phyloP scores from a whole-genome alignment of 2,888 invertebrate species.

The Drosophila suboccidentalis region DNA sequence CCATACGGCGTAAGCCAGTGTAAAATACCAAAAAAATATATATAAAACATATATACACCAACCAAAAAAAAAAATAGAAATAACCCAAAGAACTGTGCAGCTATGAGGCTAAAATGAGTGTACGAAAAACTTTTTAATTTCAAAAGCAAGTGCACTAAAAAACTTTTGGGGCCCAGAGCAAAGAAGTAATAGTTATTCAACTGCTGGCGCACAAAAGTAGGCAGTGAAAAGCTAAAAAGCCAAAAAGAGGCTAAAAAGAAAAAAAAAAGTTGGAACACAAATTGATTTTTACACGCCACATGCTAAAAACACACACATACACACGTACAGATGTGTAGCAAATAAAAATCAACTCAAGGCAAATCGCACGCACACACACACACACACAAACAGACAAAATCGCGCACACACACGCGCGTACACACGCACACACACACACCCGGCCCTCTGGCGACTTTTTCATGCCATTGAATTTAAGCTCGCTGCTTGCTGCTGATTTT shows the following conservation, averaged over 20 bases:
- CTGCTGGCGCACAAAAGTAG: slow-evolving; percentile 69
- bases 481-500: slow-evolving; percentile 60
- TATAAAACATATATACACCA: background rate
- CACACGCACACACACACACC: slow-evolving; percentile 17
- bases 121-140: slow-evolving; percentile 65
- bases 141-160: slow-evolving; percentile 54
- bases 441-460: slow-evolving; percentile 66
- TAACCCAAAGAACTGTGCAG: slow-evolving; percentile 50
- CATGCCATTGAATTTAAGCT: slow-evolving; percentile 68
- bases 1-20: slow-evolving; percentile 71
- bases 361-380: slow-evolving; percentile 46
- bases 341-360: slow-evolving; percentile 57
- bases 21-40: slow-evolving; percentile 35
- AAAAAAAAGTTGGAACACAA: slow-evolving; percentile 53
- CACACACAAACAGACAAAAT: slow-evolving; percentile 22
- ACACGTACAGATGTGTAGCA: background rate
- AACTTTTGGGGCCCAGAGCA: slow-evolving; percentile 25
- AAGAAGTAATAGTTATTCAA: slow-evolving; percentile 43
- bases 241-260: slow-evolving; percentile 8
- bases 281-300: slow-evolving; percentile 71
- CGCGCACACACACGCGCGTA: slow-evolving; percentile 23
- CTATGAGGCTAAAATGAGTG: slow-evolving; percentile 49
- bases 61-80: slow-evolving; percentile 9
- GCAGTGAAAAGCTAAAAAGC: slow-evolving; percentile 38
- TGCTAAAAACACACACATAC: slow-evolving; percentile 27